Conservation (phyloP, 2,888 invertebrate genomes). For the Chouioia cunea region DNA sequence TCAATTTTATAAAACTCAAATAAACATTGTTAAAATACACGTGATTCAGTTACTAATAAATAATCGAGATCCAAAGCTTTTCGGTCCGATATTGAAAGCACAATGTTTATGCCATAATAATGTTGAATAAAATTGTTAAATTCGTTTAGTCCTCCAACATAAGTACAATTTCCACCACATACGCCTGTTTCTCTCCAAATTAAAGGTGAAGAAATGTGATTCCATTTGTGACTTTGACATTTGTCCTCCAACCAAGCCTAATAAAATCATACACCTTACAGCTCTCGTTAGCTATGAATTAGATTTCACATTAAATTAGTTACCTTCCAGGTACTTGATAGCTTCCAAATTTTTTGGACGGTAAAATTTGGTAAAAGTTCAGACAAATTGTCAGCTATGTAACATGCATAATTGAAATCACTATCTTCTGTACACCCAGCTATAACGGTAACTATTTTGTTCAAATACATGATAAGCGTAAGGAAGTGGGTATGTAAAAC, state of each 20-base stretch:
- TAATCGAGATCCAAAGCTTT: constrained; percentile 57
- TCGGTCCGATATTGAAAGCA: constrained; percentile 59
- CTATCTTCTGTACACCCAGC: constrained; percentile 72
- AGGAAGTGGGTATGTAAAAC: background rate
- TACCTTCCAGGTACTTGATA: constrained; percentile 72
- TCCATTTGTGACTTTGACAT: constrained; percentile 73
- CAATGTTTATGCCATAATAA: constrained; percentile 70
- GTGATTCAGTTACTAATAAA: constrained; percentile 52
- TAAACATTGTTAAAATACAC: background rate
- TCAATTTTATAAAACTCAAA: constrained; percentile 1
- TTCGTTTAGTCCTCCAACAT: constrained; percentile 74
- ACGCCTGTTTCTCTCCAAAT: constrained; percentile 75
- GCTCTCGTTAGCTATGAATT: background rate
- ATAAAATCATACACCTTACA: constrained; percentile 32
- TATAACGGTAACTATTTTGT: constrained; percentile 64
- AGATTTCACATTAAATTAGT: constrained; percentile 12
- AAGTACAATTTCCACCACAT: constrained; percentile 71
- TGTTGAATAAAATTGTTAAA: constrained; percentile 76
- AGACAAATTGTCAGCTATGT: constrained; percentile 72
- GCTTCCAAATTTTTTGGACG: constrained; percentile 70
- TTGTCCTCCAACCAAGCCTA: constrained; percentile 71
- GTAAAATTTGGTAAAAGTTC: constrained; percentile 72
- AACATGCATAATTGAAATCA: constrained; percentile 71
- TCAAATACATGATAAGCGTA: constrained; percentile 12
- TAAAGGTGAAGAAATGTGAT: constrained; percentile 71